Percentiles rank a stretch among this genome's conserved stretches.
These are phyloP conservation scores for Hecatera dysodea DNA, from an alignment of 2,888 invertebrate species.

Conservation along the genomic window DNA sequence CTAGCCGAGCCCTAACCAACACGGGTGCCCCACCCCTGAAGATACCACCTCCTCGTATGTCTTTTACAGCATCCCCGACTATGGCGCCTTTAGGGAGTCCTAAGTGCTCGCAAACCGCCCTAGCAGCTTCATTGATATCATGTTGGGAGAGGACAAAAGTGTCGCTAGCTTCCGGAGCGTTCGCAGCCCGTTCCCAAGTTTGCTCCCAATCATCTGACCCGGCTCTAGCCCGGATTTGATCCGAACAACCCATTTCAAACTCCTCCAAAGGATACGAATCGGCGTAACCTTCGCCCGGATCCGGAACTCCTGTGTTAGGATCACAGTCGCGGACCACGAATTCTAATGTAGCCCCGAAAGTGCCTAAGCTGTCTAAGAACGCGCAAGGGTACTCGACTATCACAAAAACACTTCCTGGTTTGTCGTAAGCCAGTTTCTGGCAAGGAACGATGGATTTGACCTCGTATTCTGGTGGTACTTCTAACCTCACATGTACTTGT, in stretches of 20 bases:
- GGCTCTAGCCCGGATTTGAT: constrained; percentile 81
- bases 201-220: constrained; percentile 88
- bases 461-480: constrained; percentile 95
- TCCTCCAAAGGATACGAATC: constrained; percentile 99
- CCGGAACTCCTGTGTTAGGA: constrained; percentile 97
- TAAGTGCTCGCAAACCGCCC: constrained; percentile 84
- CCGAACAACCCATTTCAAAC: constrained; percentile 84
- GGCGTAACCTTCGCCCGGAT: constrained; percentile 98
- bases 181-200: constrained; percentile 94
- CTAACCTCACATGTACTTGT: constrained; percentile 96
- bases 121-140: constrained; percentile 82
- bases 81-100: constrained; percentile 81
- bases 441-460: constrained; percentile 94
- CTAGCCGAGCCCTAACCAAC: constrained; percentile 95
- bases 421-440: constrained; percentile 95
- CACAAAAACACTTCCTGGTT: constrained; percentile 96
- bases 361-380: constrained; percentile 93
- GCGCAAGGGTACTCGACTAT: constrained; percentile 92
- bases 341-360: constrained; percentile 97
- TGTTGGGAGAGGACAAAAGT: constrained; percentile 96
- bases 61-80: constrained; percentile 84
- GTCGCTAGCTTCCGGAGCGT: constrained; percentile 95
- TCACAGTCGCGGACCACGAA: constrained; percentile 99
- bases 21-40: constrained; percentile 98
- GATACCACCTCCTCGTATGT: constrained; percentile 91